Evolutionary conservation across 2,888 invertebrate species (phyloP).

Genomic region (Leptinotarsa juncta): DNA sequence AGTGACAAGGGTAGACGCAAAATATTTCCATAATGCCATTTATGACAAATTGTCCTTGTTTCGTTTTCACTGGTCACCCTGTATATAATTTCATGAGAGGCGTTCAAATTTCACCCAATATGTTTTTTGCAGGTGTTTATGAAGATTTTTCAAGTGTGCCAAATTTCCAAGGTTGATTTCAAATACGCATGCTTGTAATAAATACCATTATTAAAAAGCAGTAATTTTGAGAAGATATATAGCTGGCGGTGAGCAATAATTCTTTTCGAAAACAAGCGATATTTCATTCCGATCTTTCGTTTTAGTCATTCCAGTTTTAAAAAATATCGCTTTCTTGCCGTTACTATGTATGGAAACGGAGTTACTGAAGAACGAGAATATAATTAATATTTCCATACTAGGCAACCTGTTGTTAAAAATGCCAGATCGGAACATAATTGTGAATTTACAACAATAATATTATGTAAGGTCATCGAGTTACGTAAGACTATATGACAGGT

Average conservation of each 20-base stretch:
- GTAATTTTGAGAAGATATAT: constrained; percentile 29
- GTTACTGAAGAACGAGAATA: not conserved
- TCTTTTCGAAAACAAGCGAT: constrained; percentile 27
- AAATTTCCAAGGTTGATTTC: constrained; percentile 20
- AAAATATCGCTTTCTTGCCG: constrained; percentile 22
- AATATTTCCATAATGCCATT: too few species aligned
- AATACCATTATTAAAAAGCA: constrained; percentile 27
- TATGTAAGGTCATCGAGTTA: constrained; percentile 5
- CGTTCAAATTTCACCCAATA: not conserved
- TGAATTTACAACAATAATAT: constrained; percentile 1
- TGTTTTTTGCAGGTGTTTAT: constrained; percentile 5
- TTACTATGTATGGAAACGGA: constrained; percentile 20
- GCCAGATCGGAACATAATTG: constrained; percentile 6
- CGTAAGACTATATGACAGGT: not conserved
- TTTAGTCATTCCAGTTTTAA: constrained; percentile 16
- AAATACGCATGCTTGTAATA: constrained; percentile 23
- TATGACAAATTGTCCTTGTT: too few species aligned
- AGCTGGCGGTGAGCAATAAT: constrained; percentile 12
- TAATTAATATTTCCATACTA: constrained; percentile 12
- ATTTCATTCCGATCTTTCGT: constrained; percentile 24
- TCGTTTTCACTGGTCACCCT: too few species aligned
- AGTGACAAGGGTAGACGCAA: too few species aligned
- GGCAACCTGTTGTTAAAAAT: constrained; percentile 12
- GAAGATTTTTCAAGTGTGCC: constrained; percentile 18
- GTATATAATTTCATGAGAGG: too few species aligned